Evolutionary conservation across 2,113 vertebrate genomes (phyloP).

Genomic region (Neotragus moschatus): DNA sequence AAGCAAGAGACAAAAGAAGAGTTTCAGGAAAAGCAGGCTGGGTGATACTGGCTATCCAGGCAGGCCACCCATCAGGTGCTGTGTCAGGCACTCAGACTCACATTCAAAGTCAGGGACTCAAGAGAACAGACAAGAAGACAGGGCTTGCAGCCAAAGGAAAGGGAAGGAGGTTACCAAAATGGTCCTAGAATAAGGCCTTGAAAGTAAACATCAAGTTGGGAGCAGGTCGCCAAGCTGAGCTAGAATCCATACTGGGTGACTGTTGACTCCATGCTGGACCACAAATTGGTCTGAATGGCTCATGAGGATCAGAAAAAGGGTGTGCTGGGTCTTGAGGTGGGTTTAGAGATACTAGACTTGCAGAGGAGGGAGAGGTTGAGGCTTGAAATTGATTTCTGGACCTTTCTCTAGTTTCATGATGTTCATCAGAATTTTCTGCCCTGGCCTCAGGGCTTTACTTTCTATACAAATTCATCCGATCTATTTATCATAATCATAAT

Average conservation of each 20-base stretch:
- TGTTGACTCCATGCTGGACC: background rate
- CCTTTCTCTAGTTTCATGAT: background rate
- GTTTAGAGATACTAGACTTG: background rate
- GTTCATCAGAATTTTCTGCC: background rate
- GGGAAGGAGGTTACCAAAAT: background rate
- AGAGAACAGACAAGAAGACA: background rate
- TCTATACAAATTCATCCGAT: background rate
- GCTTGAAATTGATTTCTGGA: background rate
- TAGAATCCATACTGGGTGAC: background rate
- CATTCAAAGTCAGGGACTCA: background rate
- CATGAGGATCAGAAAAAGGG: background rate
- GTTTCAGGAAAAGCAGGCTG: background rate
- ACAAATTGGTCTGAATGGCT: background rate
- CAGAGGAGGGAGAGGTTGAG: background rate
- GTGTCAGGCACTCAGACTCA: background rate
- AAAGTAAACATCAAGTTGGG: background rate
- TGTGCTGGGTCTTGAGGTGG: background rate
- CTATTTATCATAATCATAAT: background rate
- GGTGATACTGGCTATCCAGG: background rate
- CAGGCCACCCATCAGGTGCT: background rate
- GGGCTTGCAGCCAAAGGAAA: background rate
- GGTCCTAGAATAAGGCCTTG: background rate
- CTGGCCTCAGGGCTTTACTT: background rate
- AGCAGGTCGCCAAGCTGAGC: background rate
- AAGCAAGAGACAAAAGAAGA: background rate